Evolutionary conservation across 23 tunicate genomes (phyloP), one percentile per base, ranked within the genome.

Genomic region (Styela plicata): DNA sequence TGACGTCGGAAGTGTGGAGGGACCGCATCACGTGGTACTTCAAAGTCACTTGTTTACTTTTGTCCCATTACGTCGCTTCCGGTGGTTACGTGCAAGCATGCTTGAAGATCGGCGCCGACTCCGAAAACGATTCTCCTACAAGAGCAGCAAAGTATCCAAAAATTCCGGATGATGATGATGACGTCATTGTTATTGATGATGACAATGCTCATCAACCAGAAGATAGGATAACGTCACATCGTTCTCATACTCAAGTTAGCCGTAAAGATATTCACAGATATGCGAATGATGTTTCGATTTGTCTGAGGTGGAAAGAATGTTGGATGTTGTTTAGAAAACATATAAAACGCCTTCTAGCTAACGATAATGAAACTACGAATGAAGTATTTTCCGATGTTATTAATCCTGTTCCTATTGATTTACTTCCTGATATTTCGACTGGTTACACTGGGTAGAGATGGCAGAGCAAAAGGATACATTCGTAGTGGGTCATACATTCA

Each of bases 351-450:
- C 81, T 76, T 52, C 17, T 76, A n/a, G 22, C 63, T 44, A 36
- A 34, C 16, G 52, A 73, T 29, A 57, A 18, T 19, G 81, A 53
- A 53, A 44, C 10, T 20, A 27, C 37, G n/a, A 24, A 36, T 22
- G 27, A 53, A 33, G 65, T 76, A 7, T 20, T 76, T n/a, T 24
- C 64, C 23, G 64, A 44, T 23, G 28, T 13, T 20, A 29, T 24
- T 10, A 44, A 36, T 18, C 81, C 81, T 10, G 53, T 76, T 52
- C 81, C 81, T 17, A 28, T 29, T 71, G 77, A 71, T 5, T 29
- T 71, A 34, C 3, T 25, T 66, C 30, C 31, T 10, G 70, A 66
- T 66, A 44, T 44, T 44, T 44, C 57, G 57, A 44, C 57, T 13
- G 57, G 57, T 5, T 44, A 5, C 13, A 44, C 57, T 13, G 13